Evolutionary conservation across 2,888 invertebrate species (phyloP).

Genomic region (Oscheius sp.): DNA sequence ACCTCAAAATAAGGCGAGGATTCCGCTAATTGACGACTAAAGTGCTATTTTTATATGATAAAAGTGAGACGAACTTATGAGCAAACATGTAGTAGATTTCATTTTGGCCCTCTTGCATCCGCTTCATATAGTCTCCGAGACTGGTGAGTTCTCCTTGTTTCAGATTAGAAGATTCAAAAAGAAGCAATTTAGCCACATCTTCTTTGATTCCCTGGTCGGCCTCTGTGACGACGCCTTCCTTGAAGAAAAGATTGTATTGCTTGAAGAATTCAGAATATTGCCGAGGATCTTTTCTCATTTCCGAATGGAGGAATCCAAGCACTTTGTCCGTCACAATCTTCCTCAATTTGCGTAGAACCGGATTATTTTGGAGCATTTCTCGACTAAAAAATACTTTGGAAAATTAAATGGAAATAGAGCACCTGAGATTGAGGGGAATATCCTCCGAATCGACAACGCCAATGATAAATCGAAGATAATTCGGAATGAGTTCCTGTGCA

Average conservation of each 20-base stretch:
- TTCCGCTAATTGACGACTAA: slow-evolving; percentile 88
- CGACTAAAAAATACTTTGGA: too few relatives aligned
- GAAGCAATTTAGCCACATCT: slow-evolving; percentile 85
- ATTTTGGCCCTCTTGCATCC: slow-evolving; percentile 82
- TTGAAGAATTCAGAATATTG: slow-evolving; percentile 86
- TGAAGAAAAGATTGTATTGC: slow-evolving; percentile 90
- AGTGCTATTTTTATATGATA: slow-evolving; percentile 58
- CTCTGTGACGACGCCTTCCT: slow-evolving; percentile 91
- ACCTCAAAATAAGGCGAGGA: slow-evolving; percentile 94
- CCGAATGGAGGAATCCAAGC: slow-evolving; percentile 72
- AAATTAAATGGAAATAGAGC: too few relatives aligned
- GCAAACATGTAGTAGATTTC: slow-evolving; percentile 91
- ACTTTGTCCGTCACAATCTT: slow-evolving; percentile 82
- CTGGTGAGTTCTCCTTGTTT: slow-evolving; percentile 72
- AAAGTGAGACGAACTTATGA: slow-evolving; percentile 83
- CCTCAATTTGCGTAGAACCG: slow-evolving; percentile 85
- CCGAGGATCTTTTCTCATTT: slow-evolving; percentile 83
- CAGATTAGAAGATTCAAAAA: slow-evolving; percentile 87
- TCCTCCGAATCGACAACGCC: slow-evolving; percentile 98
- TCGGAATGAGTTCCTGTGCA: slow-evolving; percentile 64
- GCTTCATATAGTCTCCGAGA: slow-evolving; percentile 82
- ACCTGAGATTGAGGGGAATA: slow-evolving; percentile 94
- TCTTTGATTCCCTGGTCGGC: slow-evolving; percentile 85
- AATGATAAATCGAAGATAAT: slow-evolving; percentile 91
- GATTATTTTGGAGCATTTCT: slow-evolving; percentile 91